These are phyloP conservation scores for Listronotus oregonensis DNA, from an alignment of 1,140 invertebrate genomes.

Conservation along the genomic window DNA sequence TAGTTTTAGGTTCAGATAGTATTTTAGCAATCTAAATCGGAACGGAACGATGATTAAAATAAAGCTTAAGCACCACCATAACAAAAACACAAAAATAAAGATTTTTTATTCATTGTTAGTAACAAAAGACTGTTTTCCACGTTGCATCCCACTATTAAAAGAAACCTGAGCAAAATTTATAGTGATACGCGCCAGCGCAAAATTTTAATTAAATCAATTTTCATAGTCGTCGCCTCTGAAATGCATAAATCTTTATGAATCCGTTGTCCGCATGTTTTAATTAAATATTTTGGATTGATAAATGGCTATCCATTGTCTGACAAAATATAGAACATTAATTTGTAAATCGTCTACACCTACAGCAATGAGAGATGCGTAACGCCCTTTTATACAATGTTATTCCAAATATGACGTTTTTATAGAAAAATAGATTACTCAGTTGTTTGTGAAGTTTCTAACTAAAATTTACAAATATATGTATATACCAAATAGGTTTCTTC, in stretches of 20 bases:
- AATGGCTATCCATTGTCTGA: constrained; percentile 53
- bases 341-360: constrained; percentile 45
- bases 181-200: constrained; percentile 44
- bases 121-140: neutral
- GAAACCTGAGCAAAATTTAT: constrained; percentile 31
- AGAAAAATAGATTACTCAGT: too few relatives aligned
- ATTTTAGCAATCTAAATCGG: too few relatives aligned
- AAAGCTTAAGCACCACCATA: too few relatives aligned
- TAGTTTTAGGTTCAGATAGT: too few relatives aligned
- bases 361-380: constrained; percentile 24
- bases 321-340: constrained; percentile 51
- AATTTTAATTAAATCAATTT: constrained; percentile 56
- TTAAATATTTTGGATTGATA: constrained; percentile 56
- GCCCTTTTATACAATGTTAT: neutral
- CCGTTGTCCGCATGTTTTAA: constrained; percentile 56
- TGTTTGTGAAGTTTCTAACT: too few relatives aligned
- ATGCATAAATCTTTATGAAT: constrained; percentile 55
- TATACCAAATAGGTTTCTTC: too few relatives aligned
- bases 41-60: too few relatives aligned
- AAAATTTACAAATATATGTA: too few relatives aligned
- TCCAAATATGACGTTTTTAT: too few relatives aligned
- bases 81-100: too few relatives aligned
- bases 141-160: constrained; percentile 11
- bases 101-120: too few relatives aligned
- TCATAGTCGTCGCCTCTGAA: constrained; percentile 47